Base-by-base conservation (phyloP, 1,140 invertebrate species). In the Eupeodes corollae region DNA sequence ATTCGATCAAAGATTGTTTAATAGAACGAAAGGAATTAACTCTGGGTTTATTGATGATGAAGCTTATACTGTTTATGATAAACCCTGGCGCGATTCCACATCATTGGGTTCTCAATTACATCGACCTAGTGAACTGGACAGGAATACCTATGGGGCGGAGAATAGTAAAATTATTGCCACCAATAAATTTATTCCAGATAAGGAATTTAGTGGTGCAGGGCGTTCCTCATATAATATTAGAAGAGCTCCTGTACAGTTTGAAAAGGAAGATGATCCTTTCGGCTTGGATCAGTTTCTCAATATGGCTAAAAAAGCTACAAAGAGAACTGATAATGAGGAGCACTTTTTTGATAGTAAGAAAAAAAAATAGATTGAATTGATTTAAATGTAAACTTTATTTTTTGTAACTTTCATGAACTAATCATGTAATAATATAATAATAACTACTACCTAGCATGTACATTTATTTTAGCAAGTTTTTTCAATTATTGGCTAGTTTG, bases 31-130 rank as follows among this genome's bases (percentile, higher is more conserved):
- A 68, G 96, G 96, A 42, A 86, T 99, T 81, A 92, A 94, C 60
- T 88, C 84, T 61, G 97, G 97, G 8, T 99, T 94, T 73, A 92
- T 83, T 5, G 94, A 98, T 60, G 97, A 99, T 58, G 97, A 99
- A 59, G 86, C 86, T 0, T 99, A 99, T 70, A 94, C 89, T 70
- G 92, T 98, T 0, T 99, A 99, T 68, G 94, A 98, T 67, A 93
- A 95, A 69, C 87, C 89, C 1, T 93, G 89, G 89, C 79, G 88
- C 44, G 84, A 88, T 56, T 74, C 83, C 15, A 85, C 85, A 51
- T 82, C 80, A 1, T 74, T 98, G 46, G 90, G 84, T 1, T 80
- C 84, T 14, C 87, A 90, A 67, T 84, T 99, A 52, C 99, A 99
- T 72, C 71, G 93, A 43, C 96, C 96, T 0, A 80, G 82, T 59